Evolutionary conservation across 2,888 invertebrate genomes (phyloP).

Genomic region (Drosophila anomelani): DNA sequence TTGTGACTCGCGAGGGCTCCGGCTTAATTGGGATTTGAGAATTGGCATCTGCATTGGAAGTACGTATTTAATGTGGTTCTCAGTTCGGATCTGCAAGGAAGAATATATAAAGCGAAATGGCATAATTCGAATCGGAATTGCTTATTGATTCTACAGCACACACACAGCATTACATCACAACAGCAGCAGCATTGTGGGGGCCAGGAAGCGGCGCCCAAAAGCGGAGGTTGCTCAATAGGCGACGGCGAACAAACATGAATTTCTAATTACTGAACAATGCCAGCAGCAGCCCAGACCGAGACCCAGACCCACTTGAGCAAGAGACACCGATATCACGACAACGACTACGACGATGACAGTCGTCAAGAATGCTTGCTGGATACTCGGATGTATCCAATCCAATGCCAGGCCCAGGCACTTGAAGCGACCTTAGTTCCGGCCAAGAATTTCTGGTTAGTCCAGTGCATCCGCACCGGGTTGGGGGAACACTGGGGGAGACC

Average conservation of each 20-base stretch:
- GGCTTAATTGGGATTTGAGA: slow-evolving; percentile 12
- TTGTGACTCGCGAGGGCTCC: slow-evolving; percentile 4
- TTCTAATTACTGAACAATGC: slow-evolving; percentile 43
- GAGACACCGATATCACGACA: not conserved
- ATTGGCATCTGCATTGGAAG: slow-evolving; percentile 41
- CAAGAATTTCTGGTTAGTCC: slow-evolving; percentile 9
- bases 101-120: not conserved
- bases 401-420: slow-evolving; percentile 15
- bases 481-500: not conserved
- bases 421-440: slow-evolving; percentile 12
- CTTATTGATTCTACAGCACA: slow-evolving; percentile 18
- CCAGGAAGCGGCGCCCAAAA: slow-evolving; percentile 28
- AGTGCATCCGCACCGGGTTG: slow-evolving; percentile 2
- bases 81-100: slow-evolving; percentile 25
- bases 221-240: slow-evolving; percentile 30
- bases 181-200: not conserved
- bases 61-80: slow-evolving; percentile 11
- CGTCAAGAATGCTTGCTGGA: slow-evolving; percentile 5
- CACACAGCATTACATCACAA: slow-evolving; percentile 23
- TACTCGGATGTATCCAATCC: slow-evolving; percentile 8
- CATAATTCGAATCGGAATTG: slow-evolving; percentile 7
- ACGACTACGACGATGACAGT: slow-evolving; percentile 5
- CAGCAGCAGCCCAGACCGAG: slow-evolving; percentile 9
- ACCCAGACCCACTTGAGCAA: slow-evolving; percentile 11
- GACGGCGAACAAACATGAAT: slow-evolving; percentile 37